Percentiles rank a stretch among this genome's conserved stretches.
Evolutionary conservation across 2,888 invertebrate species (phyloP).

Genomic region (Heliconius charithonia): DNA sequence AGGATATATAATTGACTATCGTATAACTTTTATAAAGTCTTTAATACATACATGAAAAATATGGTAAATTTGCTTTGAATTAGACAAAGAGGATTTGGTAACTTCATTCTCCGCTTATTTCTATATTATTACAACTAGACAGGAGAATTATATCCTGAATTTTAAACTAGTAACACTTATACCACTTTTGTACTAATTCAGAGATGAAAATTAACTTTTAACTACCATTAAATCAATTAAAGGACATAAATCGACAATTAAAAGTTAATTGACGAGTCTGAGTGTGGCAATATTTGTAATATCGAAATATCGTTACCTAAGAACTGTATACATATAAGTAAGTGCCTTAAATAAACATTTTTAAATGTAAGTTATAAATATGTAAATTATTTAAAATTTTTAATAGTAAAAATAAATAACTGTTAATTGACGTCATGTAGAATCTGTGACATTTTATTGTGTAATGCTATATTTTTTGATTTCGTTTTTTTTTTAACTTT

Average conservation of each 20-base stretch:
- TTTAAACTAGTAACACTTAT: not conserved
- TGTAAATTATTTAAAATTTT: conserved; percentile 32
- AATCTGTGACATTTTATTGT: conserved; percentile 15
- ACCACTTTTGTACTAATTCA: not conserved
- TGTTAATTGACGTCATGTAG: conserved; percentile 7
- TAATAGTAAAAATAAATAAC: conserved; percentile 11
- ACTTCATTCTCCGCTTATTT: not conserved
- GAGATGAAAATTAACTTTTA: not conserved
- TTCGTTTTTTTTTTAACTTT: not conserved
- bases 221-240: not conserved
- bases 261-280: not conserved
- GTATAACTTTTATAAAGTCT: not conserved
- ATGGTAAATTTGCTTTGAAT: not conserved
- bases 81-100: not conserved
- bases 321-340: conserved; percentile 26
- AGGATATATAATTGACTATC: not conserved
- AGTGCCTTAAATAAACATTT: conserved; percentile 32
- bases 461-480: not conserved
- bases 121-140: no score
- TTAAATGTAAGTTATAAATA: conserved; percentile 27
- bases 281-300: not conserved
- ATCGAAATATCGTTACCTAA: conserved; percentile 32
- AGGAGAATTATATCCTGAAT: not conserved
- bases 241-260: not conserved
- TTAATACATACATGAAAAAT: not conserved